A percentile compares a stretch with the other conserved stretches of the same genome.
Evolutionary conservation across 2,797 vertebrate genomes (phyloP).

Genomic region (Eupleurogrammus muticus): DNA sequence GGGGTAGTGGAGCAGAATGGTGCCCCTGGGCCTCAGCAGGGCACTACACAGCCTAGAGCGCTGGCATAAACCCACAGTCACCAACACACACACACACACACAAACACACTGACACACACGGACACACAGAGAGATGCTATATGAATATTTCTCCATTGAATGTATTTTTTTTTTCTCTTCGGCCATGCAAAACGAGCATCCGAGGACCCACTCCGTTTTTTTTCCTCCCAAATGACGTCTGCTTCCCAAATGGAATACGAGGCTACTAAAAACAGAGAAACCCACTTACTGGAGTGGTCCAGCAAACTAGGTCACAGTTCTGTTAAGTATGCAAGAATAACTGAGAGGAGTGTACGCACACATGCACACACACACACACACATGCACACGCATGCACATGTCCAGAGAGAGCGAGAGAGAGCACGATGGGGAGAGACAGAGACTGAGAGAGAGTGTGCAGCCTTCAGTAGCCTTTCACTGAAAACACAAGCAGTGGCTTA

Average conservation of each 20-base stretch:
- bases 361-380: constrained; percentile 23
- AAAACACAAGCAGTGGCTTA: constrained; percentile 73
- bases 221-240: constrained; percentile 60
- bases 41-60: constrained; percentile 63
- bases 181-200: constrained; percentile 39
- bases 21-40: constrained; percentile 70
- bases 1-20: constrained; percentile 70
- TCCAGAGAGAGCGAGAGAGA: constrained; percentile 27
- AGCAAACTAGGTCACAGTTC: constrained; percentile 85
- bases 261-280: constrained; percentile 81
- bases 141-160: constrained; percentile 57
- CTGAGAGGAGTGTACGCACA: constrained; percentile 61
- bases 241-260: constrained; percentile 50
- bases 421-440: constrained; percentile 12
- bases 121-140: constrained; percentile 53
- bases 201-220: constrained; percentile 47
- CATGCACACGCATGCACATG: constrained; percentile 41
- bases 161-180: constrained; percentile 34
- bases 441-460: constrained; percentile 48
- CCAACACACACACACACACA: constrained; percentile 29
- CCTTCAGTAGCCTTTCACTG: constrained; percentile 54
- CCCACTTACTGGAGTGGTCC: constrained; percentile 82
- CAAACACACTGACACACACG: constrained; percentile 31
- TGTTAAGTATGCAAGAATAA: constrained; percentile 86
- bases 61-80: constrained; percentile 68